Evolutionary conservation across 2,888 invertebrate species (phyloP), one percentile per base, ranked within the genome.

Genomic region (Acheta domesticus): DNA sequence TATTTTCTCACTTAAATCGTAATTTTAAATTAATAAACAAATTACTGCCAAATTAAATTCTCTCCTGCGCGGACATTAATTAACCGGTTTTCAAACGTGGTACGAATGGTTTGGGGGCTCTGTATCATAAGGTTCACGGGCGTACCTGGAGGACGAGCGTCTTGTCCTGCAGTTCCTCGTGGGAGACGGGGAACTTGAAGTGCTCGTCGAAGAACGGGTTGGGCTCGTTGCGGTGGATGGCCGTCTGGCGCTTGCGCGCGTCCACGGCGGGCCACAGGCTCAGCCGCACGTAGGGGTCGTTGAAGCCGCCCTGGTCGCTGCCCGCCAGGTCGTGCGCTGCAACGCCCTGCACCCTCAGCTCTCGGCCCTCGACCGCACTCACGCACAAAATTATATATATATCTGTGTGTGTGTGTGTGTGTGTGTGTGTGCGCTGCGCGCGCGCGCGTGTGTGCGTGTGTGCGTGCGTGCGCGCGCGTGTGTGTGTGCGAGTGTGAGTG

Each of bases 191-290:
- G 86, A 96, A 96, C 87, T 96, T 96, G 88, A 96, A 96, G 86
- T 94, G 94, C 86, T 96, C 95, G 88, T 96, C 94, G 86, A 96
- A 96, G 87, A 93, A 93, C 0, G 96, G 96, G 87, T 95, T 95
- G 12, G 93, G 91, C 84, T 95, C 94, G 85, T 94, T 94, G 81
- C 94, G 90, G 85, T 94, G 94, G 77, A 96, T 94, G 19, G 92
- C 91, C 0, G 96, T 96, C 86, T 96, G 95, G 8, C 96, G 91
- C 82, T 94, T 94, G 77, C 95, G 91, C 75, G 91, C 91, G 86
- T 96, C 96, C 20, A 96, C 94, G 85, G 94, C 93, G 0, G 96
- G 96, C n/a, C 91, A 88, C 20, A 96, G 88, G 75, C 91, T 91
- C 12, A 96, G 88, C 11, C 94, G 91, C 19, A 96, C 94, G 87